Evolutionary conservation across 2,888 invertebrate species (phyloP), one percentile per base, ranked within the genome.

Genomic region (Agapetus fuscipes): DNA sequence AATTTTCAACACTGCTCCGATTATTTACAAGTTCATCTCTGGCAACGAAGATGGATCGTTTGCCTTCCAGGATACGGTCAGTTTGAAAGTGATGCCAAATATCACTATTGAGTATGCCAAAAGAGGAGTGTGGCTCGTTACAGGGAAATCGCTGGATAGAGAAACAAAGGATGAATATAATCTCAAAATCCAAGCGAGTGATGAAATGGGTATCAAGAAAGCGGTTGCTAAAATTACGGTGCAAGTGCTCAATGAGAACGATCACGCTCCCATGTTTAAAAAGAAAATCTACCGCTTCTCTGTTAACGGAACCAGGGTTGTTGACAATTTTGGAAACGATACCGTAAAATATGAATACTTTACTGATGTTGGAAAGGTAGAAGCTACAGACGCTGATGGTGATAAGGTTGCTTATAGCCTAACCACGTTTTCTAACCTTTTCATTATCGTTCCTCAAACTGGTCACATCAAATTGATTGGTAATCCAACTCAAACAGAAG

Each of bases 371-470:
- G 93, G 91, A 1, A 81, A 78, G 55, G 88, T 95, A 10, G 78
- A 78, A 47, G 95, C 95, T 0, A 78, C 74, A 37, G 95, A 95
- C 59, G 82, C 82, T 1, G 95, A 95, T 59, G 89, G 87, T n/a
- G 91, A 93, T 60, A 79, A 81, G 52, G 76, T 93, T n/a, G 85
- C 87, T 34, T 96, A 94, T 59, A 80, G 83, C 37, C 64, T 95
- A 37, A 74, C 78, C 38, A 78, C 83, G 3, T 85, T 87, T 9
- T 87, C 82, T 48, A 85, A 85, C 55, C 71, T 85, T 50, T 80
- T 89, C 28, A 85, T 91, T 10, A 85, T 95, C 49, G 88, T 94
- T 3, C 93, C 94, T 1, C 90, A 90, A 64, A 90, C 91, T 1
- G 95, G 95, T 0, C 88, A 90, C 57, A 65, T 96, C 12, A 78